These are phyloP conservation scores for Syngnathus rostellatus DNA, from an alignment of 2,797 vertebrate species.

Conservation along the genomic window DNA sequence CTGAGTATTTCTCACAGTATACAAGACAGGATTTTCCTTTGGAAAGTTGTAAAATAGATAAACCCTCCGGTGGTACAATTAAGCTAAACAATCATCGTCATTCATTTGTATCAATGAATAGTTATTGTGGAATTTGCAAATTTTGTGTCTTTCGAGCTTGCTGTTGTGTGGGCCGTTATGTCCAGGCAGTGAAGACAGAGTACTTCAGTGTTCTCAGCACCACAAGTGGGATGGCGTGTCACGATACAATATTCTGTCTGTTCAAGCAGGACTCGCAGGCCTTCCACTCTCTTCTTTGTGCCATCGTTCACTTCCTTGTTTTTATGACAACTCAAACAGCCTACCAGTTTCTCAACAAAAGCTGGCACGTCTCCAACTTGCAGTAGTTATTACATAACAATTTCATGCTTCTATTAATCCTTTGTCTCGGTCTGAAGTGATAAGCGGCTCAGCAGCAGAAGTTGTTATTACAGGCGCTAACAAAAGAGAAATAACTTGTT, in stretches of 20 bases:
- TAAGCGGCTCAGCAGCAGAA: background rate
- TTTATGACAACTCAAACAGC: constrained; percentile 1
- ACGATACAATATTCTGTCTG: constrained; percentile 66
- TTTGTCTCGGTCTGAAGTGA: background rate
- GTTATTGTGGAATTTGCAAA: constrained; percentile 61
- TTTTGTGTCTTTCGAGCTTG: constrained; percentile 46
- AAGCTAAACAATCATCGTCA: constrained; percentile 56
- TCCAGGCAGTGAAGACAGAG: constrained; percentile 43
- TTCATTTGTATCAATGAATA: constrained; percentile 61
- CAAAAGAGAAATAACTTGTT: background rate
- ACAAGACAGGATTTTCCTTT: constrained; percentile 18
- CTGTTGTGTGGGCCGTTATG: constrained; percentile 58
- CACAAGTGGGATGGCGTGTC: constrained; percentile 66
- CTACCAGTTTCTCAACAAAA: background rate
- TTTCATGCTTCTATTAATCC: background rate
- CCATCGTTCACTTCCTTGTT: constrained; percentile 58
- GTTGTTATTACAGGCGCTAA: background rate
- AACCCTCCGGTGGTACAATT: constrained; percentile 43
- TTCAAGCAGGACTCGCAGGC: constrained; percentile 53
- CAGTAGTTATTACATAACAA: background rate
- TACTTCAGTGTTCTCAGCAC: constrained; percentile 62
- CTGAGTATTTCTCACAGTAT: constrained; percentile 11
- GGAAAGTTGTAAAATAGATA: constrained; percentile 55
- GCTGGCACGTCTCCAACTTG: background rate
- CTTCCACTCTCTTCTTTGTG: constrained; percentile 55